Evolutionary conservation across 2,113 vertebrate genomes (phyloP).

Genomic region (Plecturocebus donacophilus): DNA sequence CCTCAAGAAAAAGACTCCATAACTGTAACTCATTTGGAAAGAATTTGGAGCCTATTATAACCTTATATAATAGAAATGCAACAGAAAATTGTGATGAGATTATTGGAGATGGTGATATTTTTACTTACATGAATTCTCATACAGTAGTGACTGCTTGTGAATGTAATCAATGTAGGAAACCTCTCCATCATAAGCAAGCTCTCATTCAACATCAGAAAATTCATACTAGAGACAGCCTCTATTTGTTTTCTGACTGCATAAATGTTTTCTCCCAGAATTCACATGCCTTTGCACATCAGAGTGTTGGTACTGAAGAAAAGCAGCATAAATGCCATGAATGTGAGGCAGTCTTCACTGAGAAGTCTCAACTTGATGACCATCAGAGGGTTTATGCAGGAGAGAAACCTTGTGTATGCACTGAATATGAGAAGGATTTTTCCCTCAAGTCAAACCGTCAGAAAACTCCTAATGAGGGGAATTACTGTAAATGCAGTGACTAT

Average conservation of each 20-base stretch:
- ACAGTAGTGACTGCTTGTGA: constrained; percentile 35
- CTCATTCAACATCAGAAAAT: constrained; percentile 26
- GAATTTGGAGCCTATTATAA: constrained; percentile 56
- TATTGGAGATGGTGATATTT: neutral
- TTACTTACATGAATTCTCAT: constrained; percentile 31
- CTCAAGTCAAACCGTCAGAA: constrained; percentile 45
- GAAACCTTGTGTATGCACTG: neutral
- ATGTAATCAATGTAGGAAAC: neutral
- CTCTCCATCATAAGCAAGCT: neutral
- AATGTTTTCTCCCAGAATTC: constrained; percentile 3
- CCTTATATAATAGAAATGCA: constrained; percentile 54
- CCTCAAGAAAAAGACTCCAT: constrained; percentile 57
- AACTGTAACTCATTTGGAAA: constrained; percentile 70
- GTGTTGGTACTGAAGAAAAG: constrained; percentile 30
- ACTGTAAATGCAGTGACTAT: constrained; percentile 29
- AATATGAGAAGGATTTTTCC: constrained; percentile 42
- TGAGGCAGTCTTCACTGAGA: neutral
- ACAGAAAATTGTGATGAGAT: constrained; percentile 59
- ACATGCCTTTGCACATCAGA: constrained; percentile 1
- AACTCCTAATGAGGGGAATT: constrained; percentile 34
- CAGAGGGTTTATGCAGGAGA: constrained; percentile 17
- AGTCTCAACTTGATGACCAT: neutral
- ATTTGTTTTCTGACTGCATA: constrained; percentile 56
- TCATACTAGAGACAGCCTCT: neutral
- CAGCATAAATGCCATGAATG: neutral